Evolutionary conservation across 2,797 vertebrate genomes (phyloP).

Genomic region (Erpetoichthys calabaricus): DNA sequence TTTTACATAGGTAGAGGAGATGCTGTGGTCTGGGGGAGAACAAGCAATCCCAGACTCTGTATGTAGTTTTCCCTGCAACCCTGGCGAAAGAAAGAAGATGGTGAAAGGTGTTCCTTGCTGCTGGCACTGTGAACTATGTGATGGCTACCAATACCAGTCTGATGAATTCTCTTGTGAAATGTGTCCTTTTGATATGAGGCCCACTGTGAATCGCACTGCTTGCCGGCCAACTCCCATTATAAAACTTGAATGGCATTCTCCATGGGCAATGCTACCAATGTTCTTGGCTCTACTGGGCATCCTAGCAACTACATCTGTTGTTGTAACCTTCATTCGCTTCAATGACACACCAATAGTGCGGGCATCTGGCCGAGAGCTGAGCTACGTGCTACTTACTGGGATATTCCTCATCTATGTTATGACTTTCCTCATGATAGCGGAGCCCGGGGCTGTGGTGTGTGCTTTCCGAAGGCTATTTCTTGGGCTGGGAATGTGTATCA

Average conservation of each 20-base stretch:
- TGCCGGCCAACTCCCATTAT: conserved; percentile 70
- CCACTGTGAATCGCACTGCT: conserved; percentile 53
- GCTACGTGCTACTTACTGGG: conserved; percentile 71
- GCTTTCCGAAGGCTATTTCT: conserved; percentile 66
- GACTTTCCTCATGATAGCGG: conserved; percentile 83
- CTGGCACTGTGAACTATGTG: conserved; percentile 86
- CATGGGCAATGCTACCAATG: conserved; percentile 65
- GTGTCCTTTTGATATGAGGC: conserved; percentile 66
- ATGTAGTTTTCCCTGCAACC: conserved; percentile 72
- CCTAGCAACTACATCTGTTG: conserved; percentile 48
- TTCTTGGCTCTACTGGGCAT: conserved; percentile 68
- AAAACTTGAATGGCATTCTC: conserved; percentile 70
- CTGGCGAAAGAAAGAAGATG: conserved; percentile 79
- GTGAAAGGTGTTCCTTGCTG: conserved; percentile 85
- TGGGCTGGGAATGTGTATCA: conserved; percentile 72
- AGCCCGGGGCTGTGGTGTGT: conserved; percentile 56
- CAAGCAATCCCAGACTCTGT: conserved; percentile 52
- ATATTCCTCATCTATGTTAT: conserved; percentile 52
- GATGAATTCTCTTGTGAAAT: conserved; percentile 66
- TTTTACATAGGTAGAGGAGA: conserved; percentile 49
- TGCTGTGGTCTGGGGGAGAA: conserved; percentile 62
- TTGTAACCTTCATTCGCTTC: conserved; percentile 61
- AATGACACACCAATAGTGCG: conserved; percentile 78
- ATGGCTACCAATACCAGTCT: conserved; percentile 68
- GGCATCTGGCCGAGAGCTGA: conserved; percentile 72